Base-by-base conservation (phyloP, 2,797 vertebrate genomes). In the Enteromius thamalakanensis region DNA sequence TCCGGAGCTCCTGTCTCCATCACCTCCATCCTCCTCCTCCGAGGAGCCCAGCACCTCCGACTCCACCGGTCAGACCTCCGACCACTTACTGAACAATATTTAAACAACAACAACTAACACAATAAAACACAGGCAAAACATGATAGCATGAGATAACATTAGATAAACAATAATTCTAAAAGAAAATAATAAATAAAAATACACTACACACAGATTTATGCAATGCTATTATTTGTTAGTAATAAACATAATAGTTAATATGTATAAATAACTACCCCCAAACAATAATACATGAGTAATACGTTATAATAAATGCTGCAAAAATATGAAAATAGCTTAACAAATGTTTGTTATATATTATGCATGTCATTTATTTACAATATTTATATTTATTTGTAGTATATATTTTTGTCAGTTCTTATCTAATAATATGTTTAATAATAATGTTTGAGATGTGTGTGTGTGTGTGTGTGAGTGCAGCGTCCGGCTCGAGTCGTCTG, bases 1-100 rank as follows among this genome's bases (percentile, higher is more conserved):
- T 1, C 86, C 93, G 0, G 93, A 94, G 0, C 89, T 96, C 37
- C 92, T 86, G 58, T 86, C 90, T n/a, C 72, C 89, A 45, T 91
- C 51, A 42, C 86, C 80, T 9, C 84, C 91, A 21, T 91, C 92
- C 32, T 88, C 92, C 4, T 89, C 87, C 1, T 89, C 90, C 0
- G 93, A 94, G 81, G 92, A 93, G 76, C 91, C 94, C 53, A 91
- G 92, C 89, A 92, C 93, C 80, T 92, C 93, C 2, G 83, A 85
- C 32, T 79, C 71, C 40, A 78, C 84, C 71, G 80, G 85, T 87
- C 12, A 79, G 85, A n/a, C 0, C 29, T 1, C 9, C 8, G n/a
- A 6, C 5, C 62, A 11, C 15, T 9, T 15, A 6, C 21, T 15
- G 7, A 45, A 2, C 53, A n/a, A 11, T 42, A 47, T 8, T 40